Conservation (phyloP, 2,113 vertebrate genomes). For the Trematomus loennbergii region DNA sequence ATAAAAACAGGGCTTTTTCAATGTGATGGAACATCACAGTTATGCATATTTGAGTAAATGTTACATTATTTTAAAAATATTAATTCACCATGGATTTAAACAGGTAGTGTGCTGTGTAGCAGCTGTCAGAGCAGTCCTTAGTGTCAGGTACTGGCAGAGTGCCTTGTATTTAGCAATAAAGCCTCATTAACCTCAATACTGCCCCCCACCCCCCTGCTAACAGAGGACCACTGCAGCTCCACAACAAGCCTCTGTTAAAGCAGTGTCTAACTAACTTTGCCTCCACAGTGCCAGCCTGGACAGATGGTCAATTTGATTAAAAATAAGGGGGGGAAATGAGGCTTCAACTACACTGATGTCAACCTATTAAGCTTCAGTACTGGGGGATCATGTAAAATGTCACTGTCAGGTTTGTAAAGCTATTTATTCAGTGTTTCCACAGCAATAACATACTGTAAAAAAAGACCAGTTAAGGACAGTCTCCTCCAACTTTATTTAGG, state of each 20-base stretch:
- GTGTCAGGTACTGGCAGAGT: slow-evolving; percentile 15
- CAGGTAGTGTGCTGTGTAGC: not conserved
- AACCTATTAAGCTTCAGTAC: no score
- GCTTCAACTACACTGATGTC: not conserved
- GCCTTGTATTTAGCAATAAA: slow-evolving; percentile 21
- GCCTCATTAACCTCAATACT: slow-evolving; percentile 31
- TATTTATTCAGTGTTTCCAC: no score
- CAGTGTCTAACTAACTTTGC: not conserved
- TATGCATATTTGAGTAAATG: no score
- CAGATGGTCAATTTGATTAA: not conserved
- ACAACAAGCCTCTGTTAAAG: not conserved
- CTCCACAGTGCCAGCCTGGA: not conserved
- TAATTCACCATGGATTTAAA: no score
- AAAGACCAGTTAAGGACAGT: no score
- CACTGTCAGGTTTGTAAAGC: no score
- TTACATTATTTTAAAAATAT: no score
- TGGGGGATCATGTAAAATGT: no score
- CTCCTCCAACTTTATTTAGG: no score
- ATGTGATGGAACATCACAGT: no score
- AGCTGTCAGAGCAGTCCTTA: slow-evolving; percentile 15
- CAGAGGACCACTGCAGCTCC: not conserved
- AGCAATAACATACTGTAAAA: no score
- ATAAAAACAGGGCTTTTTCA: no score
- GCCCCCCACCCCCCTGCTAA: not conserved
- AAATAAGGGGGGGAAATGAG: not conserved